Conservation (phyloP, 2,113 vertebrate species). For the Anolis sagrei region DNA sequence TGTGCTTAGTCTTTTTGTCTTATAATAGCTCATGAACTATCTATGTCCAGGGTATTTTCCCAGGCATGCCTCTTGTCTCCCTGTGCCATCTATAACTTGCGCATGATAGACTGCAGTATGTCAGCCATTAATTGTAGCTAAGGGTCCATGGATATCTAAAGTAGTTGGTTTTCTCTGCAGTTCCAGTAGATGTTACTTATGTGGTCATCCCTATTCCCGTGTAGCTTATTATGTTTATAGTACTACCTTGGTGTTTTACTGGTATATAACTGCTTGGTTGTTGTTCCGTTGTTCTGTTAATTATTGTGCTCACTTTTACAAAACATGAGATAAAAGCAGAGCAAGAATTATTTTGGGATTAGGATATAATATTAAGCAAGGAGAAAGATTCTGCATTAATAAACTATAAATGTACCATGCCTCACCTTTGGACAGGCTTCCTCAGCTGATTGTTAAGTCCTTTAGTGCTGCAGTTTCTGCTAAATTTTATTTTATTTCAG, state of each 20-base stretch:
- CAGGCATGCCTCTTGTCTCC: neutral
- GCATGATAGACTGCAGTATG: no score
- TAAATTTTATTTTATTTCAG: neutral
- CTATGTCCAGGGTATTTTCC: neutral
- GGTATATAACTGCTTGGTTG: neutral
- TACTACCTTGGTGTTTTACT: neutral
- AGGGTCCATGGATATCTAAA: neutral
- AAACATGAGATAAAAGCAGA: neutral
- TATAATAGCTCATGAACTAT: no score
- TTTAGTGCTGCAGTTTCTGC: neutral
- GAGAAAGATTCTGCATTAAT: no score
- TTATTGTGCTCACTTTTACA: neutral
- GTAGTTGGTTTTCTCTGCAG: neutral
- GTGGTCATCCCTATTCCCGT: no score
- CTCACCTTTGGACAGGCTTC: neutral
- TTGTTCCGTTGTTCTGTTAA: neutral
- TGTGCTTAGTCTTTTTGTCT: no score
- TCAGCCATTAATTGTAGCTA: neutral
- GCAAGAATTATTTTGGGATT: neutral
- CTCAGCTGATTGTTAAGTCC: neutral
- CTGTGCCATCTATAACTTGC: neutral
- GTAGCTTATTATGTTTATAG: neutral
- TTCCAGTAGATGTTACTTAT: neutral
- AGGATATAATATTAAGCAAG: neutral
- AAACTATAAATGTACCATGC: neutral